Evolutionary conservation across 2,888 invertebrate genomes (phyloP).

Genomic region (Drosophila percnosoma): DNA sequence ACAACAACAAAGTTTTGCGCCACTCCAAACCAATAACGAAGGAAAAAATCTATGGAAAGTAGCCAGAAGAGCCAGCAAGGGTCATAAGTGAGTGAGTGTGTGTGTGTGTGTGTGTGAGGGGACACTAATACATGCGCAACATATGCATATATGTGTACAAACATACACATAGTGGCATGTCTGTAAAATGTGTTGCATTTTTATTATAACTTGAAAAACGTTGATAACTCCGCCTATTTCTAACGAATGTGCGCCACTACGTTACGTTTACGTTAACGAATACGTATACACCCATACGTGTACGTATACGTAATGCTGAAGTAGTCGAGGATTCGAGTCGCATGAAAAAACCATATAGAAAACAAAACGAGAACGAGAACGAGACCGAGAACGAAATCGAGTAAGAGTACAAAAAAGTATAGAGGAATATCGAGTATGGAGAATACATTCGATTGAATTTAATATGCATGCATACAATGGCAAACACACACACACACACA

Average conservation of each 20-base stretch:
- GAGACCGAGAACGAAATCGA: conserved; percentile 5
- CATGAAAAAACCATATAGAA: conserved; percentile 12
- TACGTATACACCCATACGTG: conserved; percentile 37
- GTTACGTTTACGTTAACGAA: conserved; percentile 56
- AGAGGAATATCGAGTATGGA: conserved; percentile 67
- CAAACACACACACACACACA: conserved; percentile 44
- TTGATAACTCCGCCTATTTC: conserved; percentile 84
- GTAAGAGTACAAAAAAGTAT: background rate
- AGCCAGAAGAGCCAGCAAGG: conserved; percentile 64
- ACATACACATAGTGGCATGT: conserved; percentile 52
- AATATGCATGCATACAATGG: conserved; percentile 83
- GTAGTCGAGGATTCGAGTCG: conserved; percentile 35
- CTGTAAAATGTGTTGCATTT: conserved; percentile 83
- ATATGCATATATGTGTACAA: conserved; percentile 33
- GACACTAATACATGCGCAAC: conserved; percentile 21
- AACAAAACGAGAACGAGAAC: conserved; percentile 10
- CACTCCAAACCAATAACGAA: conserved; percentile 81
- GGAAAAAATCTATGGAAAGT: conserved; percentile 83
- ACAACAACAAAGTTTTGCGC: conserved; percentile 58
- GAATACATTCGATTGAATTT: conserved; percentile 84
- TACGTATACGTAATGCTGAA: conserved; percentile 66
- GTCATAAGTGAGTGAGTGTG: conserved; percentile 46
- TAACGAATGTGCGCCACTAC: conserved; percentile 70
- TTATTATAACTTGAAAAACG: conserved; percentile 84
- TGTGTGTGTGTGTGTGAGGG: conserved; percentile 26